Evolutionary conservation across 2,113 vertebrate species (phyloP).

Genomic region (Hippocampus barbouri): DNA sequence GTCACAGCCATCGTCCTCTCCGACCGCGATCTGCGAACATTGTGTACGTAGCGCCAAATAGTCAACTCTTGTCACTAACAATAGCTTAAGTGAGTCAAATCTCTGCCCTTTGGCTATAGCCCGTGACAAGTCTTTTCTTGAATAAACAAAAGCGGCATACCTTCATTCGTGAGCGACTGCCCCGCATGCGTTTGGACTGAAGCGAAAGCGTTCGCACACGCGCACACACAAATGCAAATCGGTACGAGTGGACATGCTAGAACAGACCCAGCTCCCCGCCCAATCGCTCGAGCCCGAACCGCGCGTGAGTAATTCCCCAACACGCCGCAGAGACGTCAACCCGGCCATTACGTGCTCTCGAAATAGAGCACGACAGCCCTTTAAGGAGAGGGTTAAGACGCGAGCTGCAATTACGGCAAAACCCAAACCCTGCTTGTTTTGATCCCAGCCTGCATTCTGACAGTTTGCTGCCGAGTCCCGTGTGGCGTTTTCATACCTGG

Average conservation of each 20-base stretch:
- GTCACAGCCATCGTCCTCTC: not conserved
- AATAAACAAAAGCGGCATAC: not conserved
- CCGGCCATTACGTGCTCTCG: constrained; percentile 48
- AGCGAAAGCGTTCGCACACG: constrained; percentile 13
- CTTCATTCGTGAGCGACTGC: constrained; percentile 21
- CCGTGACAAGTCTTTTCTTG: not conserved
- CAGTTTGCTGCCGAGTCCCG: constrained; percentile 28
- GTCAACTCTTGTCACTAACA: not conserved
- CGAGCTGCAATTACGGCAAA: constrained; percentile 50
- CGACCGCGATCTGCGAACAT: not conserved
- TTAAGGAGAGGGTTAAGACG: constrained; percentile 41
- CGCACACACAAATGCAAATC: constrained; percentile 11
- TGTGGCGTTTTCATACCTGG: constrained; percentile 12
- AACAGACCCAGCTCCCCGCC: constrained; percentile 59
- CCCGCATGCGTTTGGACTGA: constrained; percentile 47
- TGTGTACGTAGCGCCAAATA: not conserved
- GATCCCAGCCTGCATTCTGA: constrained; percentile 21
- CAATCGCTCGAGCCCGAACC: constrained; percentile 43
- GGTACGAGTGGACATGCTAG: constrained; percentile 55
- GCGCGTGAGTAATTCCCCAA: constrained; percentile 55
- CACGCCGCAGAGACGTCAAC: constrained; percentile 38
- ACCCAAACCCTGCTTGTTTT: constrained; percentile 28
- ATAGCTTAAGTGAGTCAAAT: not conserved
- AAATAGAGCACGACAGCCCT: constrained; percentile 54
- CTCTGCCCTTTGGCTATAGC: not conserved